Base-by-base conservation (phyloP, 2,888 invertebrate species). In the Yponomeuta sedellus region DNA sequence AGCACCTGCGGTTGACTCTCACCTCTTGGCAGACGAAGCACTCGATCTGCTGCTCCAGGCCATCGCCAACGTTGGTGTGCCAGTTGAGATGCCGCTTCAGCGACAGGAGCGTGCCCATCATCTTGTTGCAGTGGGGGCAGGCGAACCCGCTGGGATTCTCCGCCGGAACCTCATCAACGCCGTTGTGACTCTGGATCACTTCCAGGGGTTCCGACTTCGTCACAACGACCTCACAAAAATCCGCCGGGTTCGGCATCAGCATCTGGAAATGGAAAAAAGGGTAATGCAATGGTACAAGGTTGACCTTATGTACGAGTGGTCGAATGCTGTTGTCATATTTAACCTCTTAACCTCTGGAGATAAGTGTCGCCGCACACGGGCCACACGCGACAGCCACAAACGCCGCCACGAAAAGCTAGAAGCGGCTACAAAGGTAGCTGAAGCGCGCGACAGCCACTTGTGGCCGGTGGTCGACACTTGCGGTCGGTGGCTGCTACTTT, bases 181-280 rank as follows among this genome's bases (percentile, higher is more conserved):
- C 90, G 89, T 86, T 89, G 88, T 86, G 88, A 88, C 81, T 83
- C 88, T 88, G 91, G 85, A 85, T 74, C 69, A 71, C 74, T 69
- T 88, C 90, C 88, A 88, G 87, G 76, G 91, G 91, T 83, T 92
- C 91, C 88, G 86, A 79, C 75, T 92, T 91, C 44, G 91, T 86
- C 88, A 91, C 91, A 87, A 91, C 91, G 87, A 91, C 91, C 72
- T 92, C 92, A 86, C 92, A 92, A 89, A 91, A 92, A 88, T 91
- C 91, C 87, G 91, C 85, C 80, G 86, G 74, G 69, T 91, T 81
- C 3, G 79, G 73, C 3, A 75, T 71, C 1, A 72, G 65, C 65
- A 72, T 69, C 57, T 74, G 44, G 16, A 52, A 52, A 8, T 34
- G 34, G 34, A 34, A 8, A 2, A 34, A 34, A 8, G 2, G 25